A percentile compares a stretch with the other conserved stretches of the same genome.
Conservation (phyloP, 2,888 invertebrate species). For the Ypsolopha scabrella region DNA sequence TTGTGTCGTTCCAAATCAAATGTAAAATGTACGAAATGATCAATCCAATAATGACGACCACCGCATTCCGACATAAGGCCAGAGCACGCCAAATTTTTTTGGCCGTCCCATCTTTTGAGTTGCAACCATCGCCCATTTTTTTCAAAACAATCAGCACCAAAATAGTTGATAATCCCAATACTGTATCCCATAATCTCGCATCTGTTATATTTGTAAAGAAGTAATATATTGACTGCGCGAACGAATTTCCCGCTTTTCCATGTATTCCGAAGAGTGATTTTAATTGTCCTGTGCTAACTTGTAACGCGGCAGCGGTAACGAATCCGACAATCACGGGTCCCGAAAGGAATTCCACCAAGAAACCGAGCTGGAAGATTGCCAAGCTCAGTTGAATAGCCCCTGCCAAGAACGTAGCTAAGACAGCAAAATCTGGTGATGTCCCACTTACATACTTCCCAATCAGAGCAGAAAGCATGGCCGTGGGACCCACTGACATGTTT, state of each 20-base stretch:
- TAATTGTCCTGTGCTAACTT: slow-evolving; percentile 78
- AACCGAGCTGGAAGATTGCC: slow-evolving; percentile 76
- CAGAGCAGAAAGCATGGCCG: slow-evolving; percentile 85
- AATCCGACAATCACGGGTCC: slow-evolving; percentile 80
- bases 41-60: slow-evolving; percentile 75
- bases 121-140: slow-evolving; percentile 19
- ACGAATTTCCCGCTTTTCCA: slow-evolving; percentile 51
- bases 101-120: neutral
- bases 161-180: slow-evolving; percentile 70
- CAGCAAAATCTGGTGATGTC: slow-evolving; percentile 70
- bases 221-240: slow-evolving; percentile 64
- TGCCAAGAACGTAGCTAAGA: slow-evolving; percentile 74
- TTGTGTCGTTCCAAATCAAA: slow-evolving; percentile 53
- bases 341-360: slow-evolving; percentile 80
- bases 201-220: slow-evolving; percentile 65
- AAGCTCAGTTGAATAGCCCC: slow-evolving; percentile 75
- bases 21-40: slow-evolving; percentile 48
- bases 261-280: slow-evolving; percentile 72
- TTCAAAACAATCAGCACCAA: slow-evolving; percentile 63
- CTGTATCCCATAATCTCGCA: slow-evolving; percentile 62
- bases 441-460: slow-evolving; percentile 67
- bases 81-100: slow-evolving; percentile 52
- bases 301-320: slow-evolving; percentile 80
- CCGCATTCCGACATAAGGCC: slow-evolving; percentile 75
- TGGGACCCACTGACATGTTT: slow-evolving; percentile 76